phyloP scores from a whole-genome alignment of 1,140 invertebrate genomes.

The Papilio xuthus region DNA sequence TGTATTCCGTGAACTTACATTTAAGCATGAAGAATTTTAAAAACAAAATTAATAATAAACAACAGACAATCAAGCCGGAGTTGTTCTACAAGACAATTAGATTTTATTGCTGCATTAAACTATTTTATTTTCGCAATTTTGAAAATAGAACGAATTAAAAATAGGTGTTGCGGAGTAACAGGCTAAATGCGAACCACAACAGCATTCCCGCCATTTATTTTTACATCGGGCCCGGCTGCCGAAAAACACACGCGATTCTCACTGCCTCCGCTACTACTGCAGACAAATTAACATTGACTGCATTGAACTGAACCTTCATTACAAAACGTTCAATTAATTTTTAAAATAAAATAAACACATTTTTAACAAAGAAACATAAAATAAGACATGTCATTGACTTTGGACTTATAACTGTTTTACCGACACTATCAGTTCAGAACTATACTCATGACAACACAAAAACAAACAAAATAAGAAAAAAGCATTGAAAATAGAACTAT shows the following conservation, averaged over 20 bases:
- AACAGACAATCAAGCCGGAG: background rate
- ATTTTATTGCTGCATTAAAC: slow-evolving; percentile 22
- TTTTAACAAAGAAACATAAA: background rate
- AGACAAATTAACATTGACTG: slow-evolving; percentile 38
- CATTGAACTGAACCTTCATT: slow-evolving; percentile 19
- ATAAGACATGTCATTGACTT: background rate
- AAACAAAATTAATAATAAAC: background rate
- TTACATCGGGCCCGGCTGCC: slow-evolving; percentile 15
- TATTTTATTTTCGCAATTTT: slow-evolving; percentile 33
- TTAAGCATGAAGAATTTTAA: background rate
- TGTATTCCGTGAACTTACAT: background rate
- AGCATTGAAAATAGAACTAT: background rate
- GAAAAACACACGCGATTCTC: slow-evolving; percentile 37
- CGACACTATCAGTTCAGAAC: background rate
- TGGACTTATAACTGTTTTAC: background rate
- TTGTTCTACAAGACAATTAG: slow-evolving; percentile 10
- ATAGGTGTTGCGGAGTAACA: slow-evolving; percentile 33
- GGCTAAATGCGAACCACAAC: slow-evolving; percentile 37
- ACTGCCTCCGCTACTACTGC: slow-evolving; percentile 33
- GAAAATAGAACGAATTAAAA: slow-evolving; percentile 28
- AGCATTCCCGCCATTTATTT: slow-evolving; percentile 37
- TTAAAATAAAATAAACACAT: background rate
- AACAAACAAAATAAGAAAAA: background rate
- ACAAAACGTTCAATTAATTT: background rate
- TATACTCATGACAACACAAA: background rate